Evolutionary conservation across 1,140 invertebrate species (phyloP).

Genomic region (Platorchestia sp.): DNA sequence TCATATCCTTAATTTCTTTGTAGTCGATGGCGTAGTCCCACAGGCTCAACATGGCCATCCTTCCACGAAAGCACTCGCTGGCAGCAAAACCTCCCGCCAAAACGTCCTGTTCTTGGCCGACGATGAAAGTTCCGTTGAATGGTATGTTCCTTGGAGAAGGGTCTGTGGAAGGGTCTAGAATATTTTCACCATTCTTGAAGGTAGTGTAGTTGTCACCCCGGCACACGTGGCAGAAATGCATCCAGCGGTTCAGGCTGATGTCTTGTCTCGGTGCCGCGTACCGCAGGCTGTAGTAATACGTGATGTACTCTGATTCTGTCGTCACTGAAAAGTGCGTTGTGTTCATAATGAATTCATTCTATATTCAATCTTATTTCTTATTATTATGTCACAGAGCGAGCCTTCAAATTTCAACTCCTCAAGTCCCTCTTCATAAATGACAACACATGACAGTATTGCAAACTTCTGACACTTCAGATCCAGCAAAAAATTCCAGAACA

Average conservation of each 20-base stretch:
- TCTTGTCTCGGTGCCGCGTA: not conserved
- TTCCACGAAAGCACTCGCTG: conserved; percentile 4
- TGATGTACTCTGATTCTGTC: not conserved
- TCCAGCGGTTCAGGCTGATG: not conserved
- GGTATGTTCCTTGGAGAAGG: not conserved
- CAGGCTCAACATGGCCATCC: conserved; percentile 29
- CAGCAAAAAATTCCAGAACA: not conserved
- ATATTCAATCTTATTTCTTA: not conserved
- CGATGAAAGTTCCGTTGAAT: conserved; percentile 41
- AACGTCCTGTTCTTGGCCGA: conserved; percentile 55
- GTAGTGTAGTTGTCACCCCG: not conserved
- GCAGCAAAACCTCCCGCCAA: conserved; percentile 39
- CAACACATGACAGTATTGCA: too few relatives aligned
- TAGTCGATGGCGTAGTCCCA: conserved; percentile 26
- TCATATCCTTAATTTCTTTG: not conserved
- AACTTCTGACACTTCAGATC: not conserved
- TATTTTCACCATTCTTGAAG: not conserved
- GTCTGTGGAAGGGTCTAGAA: not conserved
- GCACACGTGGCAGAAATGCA: not conserved
- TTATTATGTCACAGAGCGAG: not conserved
- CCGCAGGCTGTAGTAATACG: not conserved
- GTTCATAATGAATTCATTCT: too few relatives aligned
- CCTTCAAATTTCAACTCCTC: not conserved
- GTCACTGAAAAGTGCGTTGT: not conserved
- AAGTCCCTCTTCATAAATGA: not conserved